Evolutionary conservation across 2,888 invertebrate genomes (phyloP), one percentile per base, ranked within the genome.

Genomic region (Pristionchus mayeri): DNA sequence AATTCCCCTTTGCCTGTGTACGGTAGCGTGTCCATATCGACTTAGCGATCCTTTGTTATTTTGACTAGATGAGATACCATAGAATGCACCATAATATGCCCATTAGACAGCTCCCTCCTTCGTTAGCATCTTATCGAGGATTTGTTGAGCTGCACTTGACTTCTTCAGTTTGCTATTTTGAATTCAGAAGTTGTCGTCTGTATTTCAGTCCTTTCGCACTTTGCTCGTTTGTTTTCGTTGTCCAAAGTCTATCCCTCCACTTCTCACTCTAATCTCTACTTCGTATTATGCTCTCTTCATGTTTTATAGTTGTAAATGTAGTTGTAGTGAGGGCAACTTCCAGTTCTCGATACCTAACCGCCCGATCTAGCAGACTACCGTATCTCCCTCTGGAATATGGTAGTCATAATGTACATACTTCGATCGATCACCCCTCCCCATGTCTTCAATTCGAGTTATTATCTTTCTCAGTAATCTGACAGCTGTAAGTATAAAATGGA

Each of bases 271-370:
- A 50, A 44, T 78, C 78, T 21, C 3, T n/a, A 78, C 78, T 54
- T 78, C 78, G 50, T 78, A 52, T 50, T 78, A 78, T 78, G 34
- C 52, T 78, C 78, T 78, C 78, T 71, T 18, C 71, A 71, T 71
- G 71, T 40, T 71, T 71, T 40, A 71, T 71, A 71, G 71, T 71
- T 71, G 71, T 71, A 71, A 71, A 71, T 71, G 71, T 71, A 71
- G 71, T 71, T n/a, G 44, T 71, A 71, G 71, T 71, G 40, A 44
- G 71, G 71, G 71, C 24, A 16, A 13, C 2, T 44, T 21, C n/a
- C 13, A 37, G 40, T 71, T 40, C 40, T 60, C 44, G 44, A 9
- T 44, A 44, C 44, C 67, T 67, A 67, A 67, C 67, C 67, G 34
- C 67, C 67, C 67, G 21, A 21, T 21, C 34, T 67, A 37, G 67